Evolutionary conservation across 2,113 vertebrate species (phyloP).

Genomic region (Aplodontia rufa): DNA sequence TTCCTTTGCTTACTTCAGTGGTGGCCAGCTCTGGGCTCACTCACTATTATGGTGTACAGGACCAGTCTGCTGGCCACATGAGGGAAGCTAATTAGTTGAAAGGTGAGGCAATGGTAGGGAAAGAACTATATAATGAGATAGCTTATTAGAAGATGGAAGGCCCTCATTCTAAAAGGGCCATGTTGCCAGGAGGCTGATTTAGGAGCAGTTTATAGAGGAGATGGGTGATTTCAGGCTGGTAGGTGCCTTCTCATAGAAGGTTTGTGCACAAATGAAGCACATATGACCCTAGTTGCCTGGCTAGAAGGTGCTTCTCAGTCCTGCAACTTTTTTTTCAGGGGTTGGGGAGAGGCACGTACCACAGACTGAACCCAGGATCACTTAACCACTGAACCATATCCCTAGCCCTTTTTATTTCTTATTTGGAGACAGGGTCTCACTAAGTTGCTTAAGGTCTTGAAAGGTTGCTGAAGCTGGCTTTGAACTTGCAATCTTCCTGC

Average conservation of each 20-base stretch:
- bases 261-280: neutral
- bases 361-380: too few relatives aligned
- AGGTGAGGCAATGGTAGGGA: neutral
- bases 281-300: neutral
- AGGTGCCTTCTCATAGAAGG: neutral
- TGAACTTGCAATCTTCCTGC: too few relatives aligned
- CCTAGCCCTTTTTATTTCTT: too few relatives aligned
- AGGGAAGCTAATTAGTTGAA: neutral
- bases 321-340: neutral
- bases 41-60: neutral
- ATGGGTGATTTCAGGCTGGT: neutral
- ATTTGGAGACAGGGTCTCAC: too few relatives aligned
- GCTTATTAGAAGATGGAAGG: neutral
- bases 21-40: neutral
- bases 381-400: too few relatives aligned
- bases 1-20: neutral
- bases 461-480: too few relatives aligned
- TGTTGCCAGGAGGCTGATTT: neutral
- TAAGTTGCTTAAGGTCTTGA: too few relatives aligned
- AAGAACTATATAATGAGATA: neutral
- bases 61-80: neutral
- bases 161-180: neutral
- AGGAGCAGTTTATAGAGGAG: neutral
- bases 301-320: neutral
- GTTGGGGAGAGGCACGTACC: too few relatives aligned